Evolutionary conservation across 2,797 vertebrate species (phyloP).

Genomic region (Typhlichthys subterraneus): DNA sequence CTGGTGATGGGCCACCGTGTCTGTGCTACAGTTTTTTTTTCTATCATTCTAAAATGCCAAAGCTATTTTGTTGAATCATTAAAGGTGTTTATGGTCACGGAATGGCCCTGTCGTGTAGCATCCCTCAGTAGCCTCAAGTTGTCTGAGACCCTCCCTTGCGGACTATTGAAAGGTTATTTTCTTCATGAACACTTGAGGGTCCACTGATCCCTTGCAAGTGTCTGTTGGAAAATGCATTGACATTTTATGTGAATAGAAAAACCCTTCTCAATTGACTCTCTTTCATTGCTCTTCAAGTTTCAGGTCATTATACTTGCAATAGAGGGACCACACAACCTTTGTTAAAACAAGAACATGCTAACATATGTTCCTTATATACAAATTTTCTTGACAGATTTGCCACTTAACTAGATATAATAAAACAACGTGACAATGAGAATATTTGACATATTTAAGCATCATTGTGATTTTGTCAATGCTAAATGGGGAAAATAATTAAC

Average conservation of each 20-base stretch:
- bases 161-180: conserved; percentile 75
- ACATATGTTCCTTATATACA: conserved; percentile 54
- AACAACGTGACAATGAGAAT: conserved; percentile 9
- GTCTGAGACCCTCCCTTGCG: conserved; percentile 32
- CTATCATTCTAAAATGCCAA: conserved; percentile 72
- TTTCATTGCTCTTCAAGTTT: conserved; percentile 73
- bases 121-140: conserved; percentile 26
- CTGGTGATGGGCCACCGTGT: conserved; percentile 31
- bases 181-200: conserved; percentile 77
- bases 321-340: conserved; percentile 70
- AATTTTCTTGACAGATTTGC: conserved; percentile 41
- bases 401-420: conserved; percentile 40
- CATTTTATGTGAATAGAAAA: conserved; percentile 77
- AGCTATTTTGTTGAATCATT: conserved; percentile 74
- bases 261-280: conserved; percentile 70
- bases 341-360: conserved; percentile 52
- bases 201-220: conserved; percentile 80
- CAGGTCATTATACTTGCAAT: conserved; percentile 74
- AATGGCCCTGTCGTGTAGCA: conserved; percentile 60
- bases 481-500: too few species aligned
- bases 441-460: conserved; percentile 23
- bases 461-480: conserved; percentile 6
- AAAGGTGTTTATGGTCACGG: conserved; percentile 62
- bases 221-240: conserved; percentile 82
- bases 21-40: conserved; percentile 1